Conservation (phyloP, 2,797 vertebrate genomes). For the Microcaecilia unicolor region DNA sequence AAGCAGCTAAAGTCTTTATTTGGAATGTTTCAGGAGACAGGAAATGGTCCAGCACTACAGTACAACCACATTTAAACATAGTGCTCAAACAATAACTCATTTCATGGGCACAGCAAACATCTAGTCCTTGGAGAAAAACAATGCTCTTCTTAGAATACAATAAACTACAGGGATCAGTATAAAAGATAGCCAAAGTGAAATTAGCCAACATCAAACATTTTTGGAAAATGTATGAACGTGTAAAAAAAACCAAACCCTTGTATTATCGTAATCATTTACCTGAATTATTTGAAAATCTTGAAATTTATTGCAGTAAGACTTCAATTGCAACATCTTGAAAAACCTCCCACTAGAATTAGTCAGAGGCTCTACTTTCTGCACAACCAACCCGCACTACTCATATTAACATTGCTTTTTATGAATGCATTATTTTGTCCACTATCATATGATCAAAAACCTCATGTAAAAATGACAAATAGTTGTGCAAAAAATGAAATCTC, state of each 20-base stretch:
- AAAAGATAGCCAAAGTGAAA: conserved; percentile 46
- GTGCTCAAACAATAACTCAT: conserved; percentile 30
- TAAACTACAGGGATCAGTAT: conserved; percentile 37
- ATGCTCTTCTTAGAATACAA: conserved; percentile 36
- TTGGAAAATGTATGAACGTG: conserved; percentile 47
- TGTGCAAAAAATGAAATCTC: conserved; percentile 44
- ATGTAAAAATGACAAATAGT: conserved; percentile 41
- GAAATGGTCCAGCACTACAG: conserved; percentile 31
- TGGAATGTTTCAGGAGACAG: conserved; percentile 40
- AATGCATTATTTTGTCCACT: conserved; percentile 45
- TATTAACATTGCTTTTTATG: conserved; percentile 40
- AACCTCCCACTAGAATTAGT: conserved; percentile 41
- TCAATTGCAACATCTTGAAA: conserved; percentile 33
- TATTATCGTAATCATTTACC: conserved; percentile 39
- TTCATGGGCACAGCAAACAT: conserved; percentile 17
- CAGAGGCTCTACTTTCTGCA: conserved; percentile 29
- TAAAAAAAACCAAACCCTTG: conserved; percentile 33
- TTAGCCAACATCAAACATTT: conserved; percentile 33
- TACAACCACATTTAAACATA: conserved; percentile 28
- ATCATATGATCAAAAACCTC: conserved; percentile 41
- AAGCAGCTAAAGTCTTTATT: conserved; percentile 48
- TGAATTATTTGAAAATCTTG: conserved; percentile 36
- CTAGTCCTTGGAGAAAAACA: conserved; percentile 29
- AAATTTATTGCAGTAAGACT: conserved; percentile 39
- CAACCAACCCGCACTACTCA: conserved; percentile 39